A percentile compares a stretch with the other conserved stretches of the same genome.
Evolutionary conservation across 2,888 invertebrate species (phyloP).

Genomic region (Ceraclea dissimilis): DNA sequence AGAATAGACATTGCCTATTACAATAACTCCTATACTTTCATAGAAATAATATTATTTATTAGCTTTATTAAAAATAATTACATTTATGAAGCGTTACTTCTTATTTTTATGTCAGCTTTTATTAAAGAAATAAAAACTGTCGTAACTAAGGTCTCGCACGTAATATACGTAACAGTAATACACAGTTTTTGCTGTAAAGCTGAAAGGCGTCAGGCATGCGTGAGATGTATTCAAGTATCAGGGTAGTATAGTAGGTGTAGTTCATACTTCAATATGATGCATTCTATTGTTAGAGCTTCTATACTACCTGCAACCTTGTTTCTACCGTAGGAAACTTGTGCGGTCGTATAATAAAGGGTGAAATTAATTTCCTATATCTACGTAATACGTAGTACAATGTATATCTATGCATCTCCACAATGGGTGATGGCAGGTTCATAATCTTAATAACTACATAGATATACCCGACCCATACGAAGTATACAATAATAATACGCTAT

Average conservation of each 20-base stretch:
- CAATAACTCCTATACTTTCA: too few species aligned
- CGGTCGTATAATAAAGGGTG: neutral
- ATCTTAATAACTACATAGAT: neutral
- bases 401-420: neutral
- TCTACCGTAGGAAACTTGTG: neutral
- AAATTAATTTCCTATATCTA: neutral
- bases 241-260: too few species aligned
- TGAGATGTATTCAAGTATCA: neutral
- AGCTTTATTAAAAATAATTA: slow-evolving; percentile 6
- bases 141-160: neutral
- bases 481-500: too few species aligned
- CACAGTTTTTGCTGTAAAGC: neutral
- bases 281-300: too few species aligned
- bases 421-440: neutral
- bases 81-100: slow-evolving; percentile 4
- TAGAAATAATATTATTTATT: slow-evolving; percentile 2
- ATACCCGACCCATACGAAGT: neutral
- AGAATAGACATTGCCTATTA: too few species aligned
- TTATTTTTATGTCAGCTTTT: slow-evolving; percentile 4
- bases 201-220: neutral
- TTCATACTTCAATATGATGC: too few species aligned
- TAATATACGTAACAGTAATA: too few species aligned
- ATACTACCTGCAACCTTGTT: neutral
- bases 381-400: too few species aligned
- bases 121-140: slow-evolving; percentile 5